These are phyloP conservation scores for Staurois parvus DNA, from an alignment of 2,797 vertebrate genomes.

Conservation along the genomic window DNA sequence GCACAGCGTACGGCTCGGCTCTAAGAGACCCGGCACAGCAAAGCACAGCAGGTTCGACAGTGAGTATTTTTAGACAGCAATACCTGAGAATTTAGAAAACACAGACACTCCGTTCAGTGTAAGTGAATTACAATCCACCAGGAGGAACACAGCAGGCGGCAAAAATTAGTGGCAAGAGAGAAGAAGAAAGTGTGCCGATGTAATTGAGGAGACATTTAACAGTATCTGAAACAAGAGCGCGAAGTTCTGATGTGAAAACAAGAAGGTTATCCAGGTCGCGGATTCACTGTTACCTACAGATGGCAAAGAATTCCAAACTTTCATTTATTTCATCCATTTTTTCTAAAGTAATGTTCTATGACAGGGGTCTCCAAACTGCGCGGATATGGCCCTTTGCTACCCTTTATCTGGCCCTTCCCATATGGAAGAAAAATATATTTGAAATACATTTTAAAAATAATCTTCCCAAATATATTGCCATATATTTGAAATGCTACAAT, in stretches of 20 bases:
- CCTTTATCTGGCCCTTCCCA: no score
- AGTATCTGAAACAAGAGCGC: constrained; percentile 14
- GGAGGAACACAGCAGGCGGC: constrained; percentile 44
- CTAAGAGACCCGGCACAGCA: constrained; percentile 8
- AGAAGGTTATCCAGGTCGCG: constrained; percentile 32
- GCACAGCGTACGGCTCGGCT: not conserved
- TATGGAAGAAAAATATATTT: no score
- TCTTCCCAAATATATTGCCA: no score
- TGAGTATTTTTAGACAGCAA: constrained; percentile 34
- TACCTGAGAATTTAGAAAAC: constrained; percentile 46
- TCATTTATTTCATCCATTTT: no score
- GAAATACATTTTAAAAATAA: no score
- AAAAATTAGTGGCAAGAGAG: constrained; percentile 22
- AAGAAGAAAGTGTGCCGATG: constrained; percentile 51
- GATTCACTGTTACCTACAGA: constrained; percentile 8
- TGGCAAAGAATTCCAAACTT: no score
- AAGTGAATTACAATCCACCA: constrained; percentile 41
- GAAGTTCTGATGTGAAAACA: constrained; percentile 16
- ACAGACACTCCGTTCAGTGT: constrained; percentile 33
- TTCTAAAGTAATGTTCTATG: no score
- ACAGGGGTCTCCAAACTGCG: no score
- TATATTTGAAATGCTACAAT: no score
- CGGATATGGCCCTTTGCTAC: no score
- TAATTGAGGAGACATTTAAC: constrained; percentile 42
- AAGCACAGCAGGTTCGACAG: constrained; percentile 24